Base-by-base conservation (phyloP, 2,888 invertebrate genomes). In the Melolontha melolontha region DNA sequence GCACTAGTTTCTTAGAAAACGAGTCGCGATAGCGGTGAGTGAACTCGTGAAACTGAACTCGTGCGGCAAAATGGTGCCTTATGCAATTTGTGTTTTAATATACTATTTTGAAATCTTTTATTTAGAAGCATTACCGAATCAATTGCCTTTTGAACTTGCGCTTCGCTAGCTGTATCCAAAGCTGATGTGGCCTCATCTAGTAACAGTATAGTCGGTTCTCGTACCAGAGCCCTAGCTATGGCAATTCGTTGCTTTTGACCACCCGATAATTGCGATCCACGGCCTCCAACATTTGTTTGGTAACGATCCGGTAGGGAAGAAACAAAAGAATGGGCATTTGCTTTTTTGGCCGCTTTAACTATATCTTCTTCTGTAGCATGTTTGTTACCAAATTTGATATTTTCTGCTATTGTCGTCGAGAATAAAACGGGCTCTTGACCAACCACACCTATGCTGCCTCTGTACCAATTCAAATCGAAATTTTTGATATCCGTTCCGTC, bases 101-200 rank as follows among this genome's bases (percentile, higher is more conserved):
- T n/a, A n/a, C n/a, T n/a, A n/a, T n/a, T n/a, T n/a, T n/a, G n/a
- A n/a, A n/a, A n/a, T n/a, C n/a, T n/a, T n/a, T n/a, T n/a, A n/a
- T n/a, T n/a, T n/a, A n/a, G n/a, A n/a, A n/a, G n/a, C n/a, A 22
- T 76, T 79, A 90, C 92, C 84, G 87, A 90, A 82, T 90, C 93
- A 69, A 91, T 85, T 59, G 89, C 96, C 12, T 87, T 89, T 83
- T 96, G 96, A 0, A 97, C 96, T 82, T 92, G 89, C 0, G 91
- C 88, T 85, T 97, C 97, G 70, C 94, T 95, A 41, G 91, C 89
- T 0, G 92, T 92, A 79, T 96, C 96, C 12, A 96, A 85, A 0
- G 96, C 96, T 1, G 95, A 95, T 0, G 96, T 96, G 0, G 95
- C 96, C 82, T 96, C 96, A 75, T 96, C 96, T 14, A 94, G 80